Evolutionary conservation across 1,140 invertebrate genomes (phyloP).

Genomic region (Cherax destructor): DNA sequence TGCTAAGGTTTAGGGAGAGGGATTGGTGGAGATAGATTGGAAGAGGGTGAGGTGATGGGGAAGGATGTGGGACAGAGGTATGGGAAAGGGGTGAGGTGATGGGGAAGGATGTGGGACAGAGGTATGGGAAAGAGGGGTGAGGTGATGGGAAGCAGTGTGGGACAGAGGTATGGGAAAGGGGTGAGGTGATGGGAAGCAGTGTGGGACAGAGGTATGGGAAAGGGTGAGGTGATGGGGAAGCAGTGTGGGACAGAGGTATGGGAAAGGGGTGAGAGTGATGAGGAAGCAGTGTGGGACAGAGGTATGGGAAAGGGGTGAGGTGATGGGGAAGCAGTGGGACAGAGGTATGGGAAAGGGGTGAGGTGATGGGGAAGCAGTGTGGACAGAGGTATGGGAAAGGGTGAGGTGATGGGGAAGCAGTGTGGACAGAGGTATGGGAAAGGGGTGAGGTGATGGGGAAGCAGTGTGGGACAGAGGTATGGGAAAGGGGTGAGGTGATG

Average conservation of each 20-base stretch:
- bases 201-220: not conserved
- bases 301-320: too few relatives aligned
- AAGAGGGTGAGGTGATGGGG: not conserved
- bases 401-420: not conserved
- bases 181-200: not conserved
- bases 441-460: not conserved
- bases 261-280: not conserved
- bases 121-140: not conserved
- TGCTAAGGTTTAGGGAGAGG: not conserved
- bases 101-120: too few relatives aligned
- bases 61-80: not conserved
- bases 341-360: not conserved
- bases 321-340: too few relatives aligned
- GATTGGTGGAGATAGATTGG: not conserved
- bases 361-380: not conserved
- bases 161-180: not conserved
- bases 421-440: conserved; percentile 1
- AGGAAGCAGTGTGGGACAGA: not conserved
- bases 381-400: not conserved
- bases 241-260: not conserved
- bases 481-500: not conserved
- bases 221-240: not conserved
- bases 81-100: not conserved
- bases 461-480: not conserved
- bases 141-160: not conserved